A percentile compares a stretch with the other conserved stretches of the same genome.
Conservation (phyloP, 2,888 invertebrate genomes). For the Pterostichus madidus region DNA sequence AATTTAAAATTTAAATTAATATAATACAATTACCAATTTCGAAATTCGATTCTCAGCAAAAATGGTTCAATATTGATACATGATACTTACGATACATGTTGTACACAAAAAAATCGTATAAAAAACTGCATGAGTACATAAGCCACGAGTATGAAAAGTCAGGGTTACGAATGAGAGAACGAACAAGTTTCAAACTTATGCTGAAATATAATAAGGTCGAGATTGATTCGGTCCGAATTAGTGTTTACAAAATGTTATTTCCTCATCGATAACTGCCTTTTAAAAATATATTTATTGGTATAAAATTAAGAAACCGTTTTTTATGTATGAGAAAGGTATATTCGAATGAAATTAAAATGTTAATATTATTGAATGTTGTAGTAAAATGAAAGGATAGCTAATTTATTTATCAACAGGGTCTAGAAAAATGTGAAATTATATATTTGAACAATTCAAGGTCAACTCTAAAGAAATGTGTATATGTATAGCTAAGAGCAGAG, state of each 20-base stretch:
- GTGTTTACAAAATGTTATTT: constrained; percentile 41
- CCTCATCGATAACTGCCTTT: constrained; percentile 46
- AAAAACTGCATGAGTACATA: constrained; percentile 30
- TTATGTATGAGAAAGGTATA: constrained; percentile 20
- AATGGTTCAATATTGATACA: constrained; percentile 13
- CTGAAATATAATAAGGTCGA: not conserved
- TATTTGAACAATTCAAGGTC: constrained; percentile 34
- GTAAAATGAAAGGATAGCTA: constrained; percentile 14
- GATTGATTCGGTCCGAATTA: not conserved
- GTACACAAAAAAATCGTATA: not conserved
- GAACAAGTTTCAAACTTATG: not conserved
- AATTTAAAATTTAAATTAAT: not conserved
- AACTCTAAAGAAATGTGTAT: not conserved
- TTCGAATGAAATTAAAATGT: constrained; percentile 15
- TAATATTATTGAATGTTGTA: constrained; percentile 10
- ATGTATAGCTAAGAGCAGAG: not conserved
- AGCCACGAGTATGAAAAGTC: constrained; percentile 38
- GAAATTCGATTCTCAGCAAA: constrained; percentile 4
- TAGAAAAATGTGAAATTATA: constrained; percentile 39
- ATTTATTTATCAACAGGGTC: not conserved
- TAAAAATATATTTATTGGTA: constrained; percentile 45
- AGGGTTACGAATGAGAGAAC: constrained; percentile 17
- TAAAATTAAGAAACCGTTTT: constrained; percentile 38
- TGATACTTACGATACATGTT: constrained; percentile 13
- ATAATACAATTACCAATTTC: not conserved